Evolutionary conservation across 2,888 invertebrate species (phyloP).

Genomic region (Chymomyza caudatula): DNA sequence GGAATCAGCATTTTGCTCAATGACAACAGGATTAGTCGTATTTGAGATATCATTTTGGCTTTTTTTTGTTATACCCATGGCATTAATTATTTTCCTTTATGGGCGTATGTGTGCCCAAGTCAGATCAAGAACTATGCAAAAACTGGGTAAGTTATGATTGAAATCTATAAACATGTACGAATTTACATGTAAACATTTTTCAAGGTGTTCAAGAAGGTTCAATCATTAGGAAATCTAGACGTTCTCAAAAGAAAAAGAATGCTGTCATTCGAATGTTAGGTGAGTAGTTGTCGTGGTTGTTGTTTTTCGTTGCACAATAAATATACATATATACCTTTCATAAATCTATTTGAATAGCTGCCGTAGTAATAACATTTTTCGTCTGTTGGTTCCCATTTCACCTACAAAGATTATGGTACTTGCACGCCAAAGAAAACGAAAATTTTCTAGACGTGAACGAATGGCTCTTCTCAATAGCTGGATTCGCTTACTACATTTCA

Average conservation of each 20-base stretch:
- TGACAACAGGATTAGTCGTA: constrained; percentile 73
- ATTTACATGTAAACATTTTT: constrained; percentile 1
- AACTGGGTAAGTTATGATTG: constrained; percentile 72
- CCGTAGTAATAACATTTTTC: constrained; percentile 95
- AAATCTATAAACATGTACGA: not conserved
- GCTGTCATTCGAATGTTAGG: constrained; percentile 89
- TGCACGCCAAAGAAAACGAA: constrained; percentile 83
- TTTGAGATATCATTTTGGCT: constrained; percentile 89
- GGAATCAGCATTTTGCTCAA: constrained; percentile 89
- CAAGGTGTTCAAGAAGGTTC: constrained; percentile 81
- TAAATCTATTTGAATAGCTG: constrained; percentile 81
- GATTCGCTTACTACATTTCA: constrained; percentile 89
- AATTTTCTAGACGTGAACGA: constrained; percentile 86
- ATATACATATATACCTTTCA: not conserved
- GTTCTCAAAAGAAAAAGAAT: constrained; percentile 85
- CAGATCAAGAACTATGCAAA: constrained; percentile 79
- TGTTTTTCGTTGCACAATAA: not conserved
- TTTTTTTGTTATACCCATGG: constrained; percentile 88
- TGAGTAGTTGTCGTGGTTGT: constrained; percentile 74
- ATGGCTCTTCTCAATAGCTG: constrained; percentile 88
- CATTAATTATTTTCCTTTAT: constrained; percentile 88
- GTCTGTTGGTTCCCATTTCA: constrained; percentile 98
- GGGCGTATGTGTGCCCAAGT: constrained; percentile 87
- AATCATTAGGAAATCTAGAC: constrained; percentile 84
- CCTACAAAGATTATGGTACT: constrained; percentile 90